Evolutionary conservation across 2,888 invertebrate genomes (phyloP).

Genomic region (Ernsta delagoae): DNA sequence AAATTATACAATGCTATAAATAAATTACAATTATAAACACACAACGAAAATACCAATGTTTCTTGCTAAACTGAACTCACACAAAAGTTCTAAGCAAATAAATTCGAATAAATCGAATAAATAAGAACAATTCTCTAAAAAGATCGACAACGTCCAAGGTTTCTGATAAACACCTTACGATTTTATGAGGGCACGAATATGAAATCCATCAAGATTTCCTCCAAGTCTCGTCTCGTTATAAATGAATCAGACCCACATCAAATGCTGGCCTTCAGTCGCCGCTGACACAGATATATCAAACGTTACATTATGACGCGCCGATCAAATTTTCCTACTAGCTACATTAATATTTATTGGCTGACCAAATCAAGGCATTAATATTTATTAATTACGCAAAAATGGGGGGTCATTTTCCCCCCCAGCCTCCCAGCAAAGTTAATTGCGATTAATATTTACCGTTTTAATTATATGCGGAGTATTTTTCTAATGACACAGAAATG

Average conservation of each 20-base stretch:
- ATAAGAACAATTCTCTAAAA: too few species aligned
- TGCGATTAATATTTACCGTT: background rate
- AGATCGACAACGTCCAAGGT: background rate
- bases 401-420: too few species aligned
- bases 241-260: constrained; percentile 3
- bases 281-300: too few species aligned
- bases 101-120: too few species aligned
- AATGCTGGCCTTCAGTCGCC: background rate
- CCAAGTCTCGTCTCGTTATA: constrained; percentile 2
- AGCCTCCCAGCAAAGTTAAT: background rate
- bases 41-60: too few species aligned
- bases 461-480: background rate
- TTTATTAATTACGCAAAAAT: background rate
- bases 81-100: too few species aligned
- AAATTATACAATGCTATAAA: too few species aligned
- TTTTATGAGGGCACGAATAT: background rate
- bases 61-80: too few species aligned
- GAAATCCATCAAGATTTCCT: background rate
- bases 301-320: background rate
- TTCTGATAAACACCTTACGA: background rate
- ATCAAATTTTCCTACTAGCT: background rate
- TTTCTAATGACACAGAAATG: background rate
- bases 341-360: constrained; percentile 1
- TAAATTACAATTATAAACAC: too few species aligned
- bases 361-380: background rate